Conservation (phyloP, 2,888 invertebrate species). For the Pyrocoelia pectoralis region DNA sequence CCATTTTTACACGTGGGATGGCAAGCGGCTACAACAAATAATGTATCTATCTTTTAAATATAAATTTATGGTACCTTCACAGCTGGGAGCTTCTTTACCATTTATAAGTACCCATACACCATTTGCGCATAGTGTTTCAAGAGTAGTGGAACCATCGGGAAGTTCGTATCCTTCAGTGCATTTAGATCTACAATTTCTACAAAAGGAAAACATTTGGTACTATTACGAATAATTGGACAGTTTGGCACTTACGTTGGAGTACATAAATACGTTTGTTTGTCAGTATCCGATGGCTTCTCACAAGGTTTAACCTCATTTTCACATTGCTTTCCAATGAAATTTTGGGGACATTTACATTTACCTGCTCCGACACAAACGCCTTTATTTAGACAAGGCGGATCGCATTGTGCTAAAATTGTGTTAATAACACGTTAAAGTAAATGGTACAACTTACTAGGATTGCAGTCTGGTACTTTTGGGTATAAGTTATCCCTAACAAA, state of each 20-base stretch:
- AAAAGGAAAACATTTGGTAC: constrained; percentile 30
- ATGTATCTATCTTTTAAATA: too few species aligned
- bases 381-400: constrained; percentile 78
- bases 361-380: constrained; percentile 82
- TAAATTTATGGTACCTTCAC: constrained; percentile 64
- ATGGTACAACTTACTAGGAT: not conserved
- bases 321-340: constrained; percentile 76
- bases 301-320: constrained; percentile 79
- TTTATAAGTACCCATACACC: constrained; percentile 76
- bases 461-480: not conserved
- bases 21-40: constrained; percentile 64
- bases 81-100: constrained; percentile 74
- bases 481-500: not conserved
- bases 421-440: not conserved
- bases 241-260: constrained; percentile 68
- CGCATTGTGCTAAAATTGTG: constrained; percentile 72
- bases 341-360: constrained; percentile 77
- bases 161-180: constrained; percentile 75
- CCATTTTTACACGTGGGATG: constrained; percentile 80
- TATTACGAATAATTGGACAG: too few species aligned
- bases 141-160: constrained; percentile 73
- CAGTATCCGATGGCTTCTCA: constrained; percentile 71
- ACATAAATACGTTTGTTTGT: constrained; percentile 70
- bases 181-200: constrained; percentile 71
- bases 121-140: constrained; percentile 73